Conservation (phyloP, 1,140 invertebrate species). For the Lucilia cuprina region DNA sequence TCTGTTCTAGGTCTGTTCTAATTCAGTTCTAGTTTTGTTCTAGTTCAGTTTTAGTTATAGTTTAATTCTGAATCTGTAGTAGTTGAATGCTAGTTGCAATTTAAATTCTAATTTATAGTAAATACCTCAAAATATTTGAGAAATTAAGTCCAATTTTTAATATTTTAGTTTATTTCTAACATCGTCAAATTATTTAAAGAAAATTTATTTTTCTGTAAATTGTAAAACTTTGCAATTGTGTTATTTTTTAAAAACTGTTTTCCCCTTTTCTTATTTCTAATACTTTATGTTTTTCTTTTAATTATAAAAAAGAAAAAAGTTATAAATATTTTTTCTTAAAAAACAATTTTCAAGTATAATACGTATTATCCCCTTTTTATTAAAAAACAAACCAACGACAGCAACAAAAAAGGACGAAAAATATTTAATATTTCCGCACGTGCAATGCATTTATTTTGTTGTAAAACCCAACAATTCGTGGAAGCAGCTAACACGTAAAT, state of each 20-base stretch:
- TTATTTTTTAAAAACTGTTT: not conserved
- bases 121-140: no score
- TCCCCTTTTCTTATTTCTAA: not conserved
- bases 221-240: not conserved
- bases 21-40: no score
- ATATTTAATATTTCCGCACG: slow-evolving; percentile 14
- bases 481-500: not conserved
- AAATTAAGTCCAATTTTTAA: no score
- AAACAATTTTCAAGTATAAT: slow-evolving; percentile 6
- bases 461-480: not conserved
- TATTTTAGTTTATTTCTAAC: no score
- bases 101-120: no score
- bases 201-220: no score
- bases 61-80: no score
- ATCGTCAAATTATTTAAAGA: no score
- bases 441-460: not conserved
- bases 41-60: no score
- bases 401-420: not conserved
- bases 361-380: slow-evolving; percentile 3
- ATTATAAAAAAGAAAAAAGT: not conserved
- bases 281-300: not conserved
- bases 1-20: no score
- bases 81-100: no score
- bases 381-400: not conserved
- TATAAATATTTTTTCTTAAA: not conserved